phyloP scores from a whole-genome alignment of 2,113 vertebrate species.

The Crocuta crocuta region DNA sequence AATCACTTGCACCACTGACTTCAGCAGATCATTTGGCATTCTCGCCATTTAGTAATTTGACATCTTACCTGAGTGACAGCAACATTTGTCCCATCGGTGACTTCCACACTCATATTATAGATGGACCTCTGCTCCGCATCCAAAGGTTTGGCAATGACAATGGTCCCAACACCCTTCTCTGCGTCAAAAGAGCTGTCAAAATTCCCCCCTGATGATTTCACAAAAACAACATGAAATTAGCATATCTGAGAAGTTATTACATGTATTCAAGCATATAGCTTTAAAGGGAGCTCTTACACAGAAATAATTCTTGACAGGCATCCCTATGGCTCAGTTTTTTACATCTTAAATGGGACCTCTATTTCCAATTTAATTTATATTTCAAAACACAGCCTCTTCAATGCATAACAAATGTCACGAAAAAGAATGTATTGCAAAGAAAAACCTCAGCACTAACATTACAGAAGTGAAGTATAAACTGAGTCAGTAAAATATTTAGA shows the following conservation, averaged over 20 bases:
- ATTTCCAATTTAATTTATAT: constrained; percentile 79
- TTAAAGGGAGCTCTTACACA: constrained; percentile 43
- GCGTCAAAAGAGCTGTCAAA: constrained; percentile 95
- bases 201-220: constrained; percentile 93
- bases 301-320: constrained; percentile 65
- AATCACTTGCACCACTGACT: not conserved
- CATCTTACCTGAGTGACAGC: constrained; percentile 93
- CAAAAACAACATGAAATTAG: constrained; percentile 87
- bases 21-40: not conserved
- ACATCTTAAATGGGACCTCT: constrained; percentile 61
- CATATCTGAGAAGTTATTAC: constrained; percentile 63
- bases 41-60: constrained; percentile 44
- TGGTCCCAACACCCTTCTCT: constrained; percentile 95
- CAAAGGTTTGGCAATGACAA: constrained; percentile 96
- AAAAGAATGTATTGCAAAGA: constrained; percentile 74
- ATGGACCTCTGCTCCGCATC: constrained; percentile 95
- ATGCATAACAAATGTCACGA: constrained; percentile 77
- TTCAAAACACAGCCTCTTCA: constrained; percentile 82
- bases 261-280: constrained; percentile 45
- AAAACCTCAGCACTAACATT: constrained; percentile 71
- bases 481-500: constrained; percentile 76
- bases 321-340: constrained; percentile 65
- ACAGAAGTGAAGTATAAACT: constrained; percentile 65
- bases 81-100: constrained; percentile 95
- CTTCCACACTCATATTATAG: constrained; percentile 97